phyloP scores from a whole-genome alignment of 30 jellyfish, hydroid and myxozoan species.

The Cassiopea xamachana region DNA sequence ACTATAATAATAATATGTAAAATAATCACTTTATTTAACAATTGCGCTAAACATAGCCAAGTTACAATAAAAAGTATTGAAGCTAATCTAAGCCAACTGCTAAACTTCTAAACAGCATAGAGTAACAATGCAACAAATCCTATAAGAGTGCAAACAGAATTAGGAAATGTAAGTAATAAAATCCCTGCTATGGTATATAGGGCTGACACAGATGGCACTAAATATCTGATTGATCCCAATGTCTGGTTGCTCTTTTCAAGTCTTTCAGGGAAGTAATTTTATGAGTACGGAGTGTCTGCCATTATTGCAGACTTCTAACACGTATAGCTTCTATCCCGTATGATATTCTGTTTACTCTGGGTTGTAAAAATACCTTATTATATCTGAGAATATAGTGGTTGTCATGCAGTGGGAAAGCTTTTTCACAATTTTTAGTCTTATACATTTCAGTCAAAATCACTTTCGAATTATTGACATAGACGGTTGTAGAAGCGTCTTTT shows the following conservation, averaged over 20 bases:
- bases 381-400: conserved; percentile 16
- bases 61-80: not conserved
- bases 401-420: not conserved
- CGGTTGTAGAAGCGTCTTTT: not conserved
- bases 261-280: conserved; percentile 20
- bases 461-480: not conserved
- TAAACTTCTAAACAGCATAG: not conserved
- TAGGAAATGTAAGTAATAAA: not conserved
- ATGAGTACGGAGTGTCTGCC: conserved; percentile 21
- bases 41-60: not conserved
- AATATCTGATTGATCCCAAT: conserved; percentile 2
- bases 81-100: conserved; percentile 11
- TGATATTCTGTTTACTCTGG: not conserved
- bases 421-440: not conserved
- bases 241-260: not conserved
- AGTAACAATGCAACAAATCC: not conserved
- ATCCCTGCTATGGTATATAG: conserved; percentile 10
- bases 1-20: not conserved
- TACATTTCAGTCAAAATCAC: conserved; percentile 6
- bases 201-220: conserved; percentile 1
- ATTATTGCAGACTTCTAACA: conserved; percentile 7
- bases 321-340: conserved; percentile 27
- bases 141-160: not conserved
- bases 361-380: conserved; percentile 15
- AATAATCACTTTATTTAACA: not conserved